Evolutionary conservation across 2,888 invertebrate species (phyloP).

Genomic region (Melieria picta): DNA sequence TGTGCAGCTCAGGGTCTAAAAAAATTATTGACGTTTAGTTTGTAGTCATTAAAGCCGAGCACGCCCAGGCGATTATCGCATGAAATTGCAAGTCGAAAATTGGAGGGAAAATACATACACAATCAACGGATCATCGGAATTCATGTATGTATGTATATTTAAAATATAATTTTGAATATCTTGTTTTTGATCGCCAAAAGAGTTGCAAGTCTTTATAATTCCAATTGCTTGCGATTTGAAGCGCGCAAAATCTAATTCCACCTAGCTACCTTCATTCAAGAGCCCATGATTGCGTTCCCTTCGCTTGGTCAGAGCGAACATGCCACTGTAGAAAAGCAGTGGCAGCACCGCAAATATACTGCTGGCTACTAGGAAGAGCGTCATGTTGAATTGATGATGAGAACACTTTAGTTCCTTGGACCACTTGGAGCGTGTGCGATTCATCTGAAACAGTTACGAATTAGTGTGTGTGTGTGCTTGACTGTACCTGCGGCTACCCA

Average conservation of each 20-base stretch:
- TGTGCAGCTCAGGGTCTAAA: too few relatives aligned
- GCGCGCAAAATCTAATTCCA: not conserved
- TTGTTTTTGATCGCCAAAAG: too few relatives aligned
- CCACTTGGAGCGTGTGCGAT: constrained; percentile 56
- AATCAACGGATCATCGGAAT: too few relatives aligned
- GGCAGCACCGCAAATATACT: constrained; percentile 49
- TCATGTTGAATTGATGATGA: constrained; percentile 50
- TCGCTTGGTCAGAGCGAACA: constrained; percentile 51
- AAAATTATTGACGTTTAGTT: too few relatives aligned
- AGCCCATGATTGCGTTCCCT: constrained; percentile 53
- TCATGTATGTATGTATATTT: too few relatives aligned
- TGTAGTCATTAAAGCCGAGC: too few relatives aligned
- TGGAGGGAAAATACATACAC: too few relatives aligned
- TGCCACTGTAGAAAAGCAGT: constrained; percentile 53
- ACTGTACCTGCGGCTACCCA: constrained; percentile 8
- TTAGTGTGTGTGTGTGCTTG: not conserved
- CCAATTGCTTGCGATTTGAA: too few relatives aligned
- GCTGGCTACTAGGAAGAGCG: constrained; percentile 48
- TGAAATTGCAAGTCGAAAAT: too few relatives aligned
- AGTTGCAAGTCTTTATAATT: too few relatives aligned
- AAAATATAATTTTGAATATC: too few relatives aligned
- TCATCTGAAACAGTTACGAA: constrained; percentile 52
- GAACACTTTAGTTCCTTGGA: constrained; percentile 58
- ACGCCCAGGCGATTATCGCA: too few relatives aligned
- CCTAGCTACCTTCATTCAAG: constrained; percentile 47